phyloP scores from a whole-genome alignment of 1,140 invertebrate genomes.

The Drosophila ananassae region DNA sequence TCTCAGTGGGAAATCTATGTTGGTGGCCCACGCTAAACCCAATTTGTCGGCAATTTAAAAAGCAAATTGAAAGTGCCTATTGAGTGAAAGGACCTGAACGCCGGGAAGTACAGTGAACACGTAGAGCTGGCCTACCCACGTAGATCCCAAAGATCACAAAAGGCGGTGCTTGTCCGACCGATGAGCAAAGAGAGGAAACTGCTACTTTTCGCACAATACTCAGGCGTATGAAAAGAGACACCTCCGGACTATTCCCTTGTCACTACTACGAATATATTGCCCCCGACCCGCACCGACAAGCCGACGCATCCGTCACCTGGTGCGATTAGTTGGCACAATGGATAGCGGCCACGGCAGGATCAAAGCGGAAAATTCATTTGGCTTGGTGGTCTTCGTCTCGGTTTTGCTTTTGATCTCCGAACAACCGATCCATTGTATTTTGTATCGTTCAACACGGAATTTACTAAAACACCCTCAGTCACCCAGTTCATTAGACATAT shows the following conservation, averaged over 20 bases:
- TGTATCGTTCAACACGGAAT: constrained; percentile 43
- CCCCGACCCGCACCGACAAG: constrained; percentile 42
- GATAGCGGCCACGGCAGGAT: constrained; percentile 74
- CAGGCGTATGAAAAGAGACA: constrained; percentile 74
- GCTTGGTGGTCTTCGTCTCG: constrained; percentile 81
- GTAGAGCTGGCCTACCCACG: constrained; percentile 38
- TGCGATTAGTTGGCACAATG: constrained; percentile 71
- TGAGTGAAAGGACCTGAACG: constrained; percentile 36
- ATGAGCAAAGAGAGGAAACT: constrained; percentile 52
- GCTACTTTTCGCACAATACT: constrained; percentile 76
- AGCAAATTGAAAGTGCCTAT: constrained; percentile 54
- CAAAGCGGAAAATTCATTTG: constrained; percentile 83
- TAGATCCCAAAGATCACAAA: constrained; percentile 64
- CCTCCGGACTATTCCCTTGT: constrained; percentile 77
- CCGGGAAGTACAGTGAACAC: constrained; percentile 38
- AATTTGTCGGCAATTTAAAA: constrained; percentile 71
- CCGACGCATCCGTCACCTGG: constrained; percentile 78
- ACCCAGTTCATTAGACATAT: constrained; percentile 48
- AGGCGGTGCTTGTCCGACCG: constrained; percentile 21
- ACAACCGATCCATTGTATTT: constrained; percentile 58
- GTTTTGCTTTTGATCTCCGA: constrained; percentile 66
- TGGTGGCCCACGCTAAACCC: constrained; percentile 54
- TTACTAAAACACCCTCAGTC: constrained; percentile 44
- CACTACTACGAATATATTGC: constrained; percentile 40
- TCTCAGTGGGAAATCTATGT: constrained; percentile 6